Conservation (phyloP, 2,797 vertebrate species). For the Morelia viridis region DNA sequence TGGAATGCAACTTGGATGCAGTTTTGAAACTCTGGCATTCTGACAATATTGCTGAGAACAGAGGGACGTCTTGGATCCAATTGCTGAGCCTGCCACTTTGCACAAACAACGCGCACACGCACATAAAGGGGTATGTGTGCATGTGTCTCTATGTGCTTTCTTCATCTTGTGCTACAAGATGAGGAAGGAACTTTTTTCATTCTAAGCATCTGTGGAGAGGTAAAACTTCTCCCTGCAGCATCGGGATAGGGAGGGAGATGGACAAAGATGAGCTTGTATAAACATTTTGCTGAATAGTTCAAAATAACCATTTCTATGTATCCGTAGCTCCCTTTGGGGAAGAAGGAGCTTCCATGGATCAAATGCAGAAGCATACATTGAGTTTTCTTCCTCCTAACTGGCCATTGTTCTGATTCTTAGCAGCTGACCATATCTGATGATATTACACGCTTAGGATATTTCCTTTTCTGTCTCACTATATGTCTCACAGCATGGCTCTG, state of each 20-base stretch:
- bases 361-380: background rate
- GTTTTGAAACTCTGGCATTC: background rate
- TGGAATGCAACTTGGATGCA: background rate
- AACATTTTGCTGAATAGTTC: background rate
- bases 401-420: background rate
- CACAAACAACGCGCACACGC: background rate
- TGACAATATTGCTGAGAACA: constrained; percentile 18
- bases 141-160: background rate
- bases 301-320: constrained; percentile 10
- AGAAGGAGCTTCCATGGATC: background rate
- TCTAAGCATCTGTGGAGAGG: background rate
- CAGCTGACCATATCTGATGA: background rate
- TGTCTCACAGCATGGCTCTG: background rate
- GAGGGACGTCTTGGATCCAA: background rate
- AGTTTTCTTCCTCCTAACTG: background rate
- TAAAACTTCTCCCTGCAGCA: background rate
- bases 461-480: background rate
- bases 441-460: background rate
- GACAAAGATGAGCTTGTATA: background rate
- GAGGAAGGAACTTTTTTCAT: constrained; percentile 8
- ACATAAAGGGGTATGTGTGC: background rate
- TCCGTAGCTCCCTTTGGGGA: background rate
- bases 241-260: too few relatives aligned
- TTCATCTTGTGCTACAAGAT: background rate
- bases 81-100: background rate